phyloP scores from a whole-genome alignment of 2,113 vertebrate genomes.

The Leptobrachium ailaonicum region DNA sequence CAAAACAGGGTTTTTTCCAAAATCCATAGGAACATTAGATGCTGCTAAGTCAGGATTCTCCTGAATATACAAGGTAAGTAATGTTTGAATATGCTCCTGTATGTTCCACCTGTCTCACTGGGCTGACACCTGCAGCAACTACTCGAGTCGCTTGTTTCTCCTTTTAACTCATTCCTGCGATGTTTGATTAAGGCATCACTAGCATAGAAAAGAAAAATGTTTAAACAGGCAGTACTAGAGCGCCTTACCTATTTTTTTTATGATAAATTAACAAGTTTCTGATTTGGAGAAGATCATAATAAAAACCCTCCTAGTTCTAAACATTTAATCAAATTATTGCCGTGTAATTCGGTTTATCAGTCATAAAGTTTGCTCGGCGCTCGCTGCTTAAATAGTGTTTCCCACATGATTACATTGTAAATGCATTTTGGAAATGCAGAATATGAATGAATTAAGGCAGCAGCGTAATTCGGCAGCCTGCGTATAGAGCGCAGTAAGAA shows the following conservation, averaged over 20 bases:
- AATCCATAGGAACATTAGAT: too few relatives aligned
- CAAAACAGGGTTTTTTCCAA: too few relatives aligned
- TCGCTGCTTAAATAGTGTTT: slow-evolving; percentile 30
- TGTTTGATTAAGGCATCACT: too few relatives aligned
- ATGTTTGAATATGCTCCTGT: too few relatives aligned
- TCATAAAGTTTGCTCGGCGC: slow-evolving; percentile 39
- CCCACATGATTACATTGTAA: slow-evolving; percentile 44
- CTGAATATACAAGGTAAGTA: too few relatives aligned
- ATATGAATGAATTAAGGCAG: slow-evolving; percentile 29
- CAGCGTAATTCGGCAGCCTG: not conserved
- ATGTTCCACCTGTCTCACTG: too few relatives aligned
- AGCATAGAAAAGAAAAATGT: too few relatives aligned
- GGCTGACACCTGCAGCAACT: too few relatives aligned
- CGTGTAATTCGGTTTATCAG: slow-evolving; percentile 35
- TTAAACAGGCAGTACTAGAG: too few relatives aligned
- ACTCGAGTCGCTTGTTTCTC: too few relatives aligned
- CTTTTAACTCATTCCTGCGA: too few relatives aligned
- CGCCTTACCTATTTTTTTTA: not conserved
- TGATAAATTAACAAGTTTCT: slow-evolving; percentile 7
- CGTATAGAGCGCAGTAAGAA: not conserved
- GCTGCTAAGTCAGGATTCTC: too few relatives aligned
- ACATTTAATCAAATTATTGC: slow-evolving; percentile 42
- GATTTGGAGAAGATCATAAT: slow-evolving; percentile 13
- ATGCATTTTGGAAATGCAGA: slow-evolving; percentile 30
- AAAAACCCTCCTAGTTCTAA: slow-evolving; percentile 23